Evolutionary conservation across 1,140 invertebrate genomes (phyloP).

Genomic region (Trachymyrmex cornetzi): DNA sequence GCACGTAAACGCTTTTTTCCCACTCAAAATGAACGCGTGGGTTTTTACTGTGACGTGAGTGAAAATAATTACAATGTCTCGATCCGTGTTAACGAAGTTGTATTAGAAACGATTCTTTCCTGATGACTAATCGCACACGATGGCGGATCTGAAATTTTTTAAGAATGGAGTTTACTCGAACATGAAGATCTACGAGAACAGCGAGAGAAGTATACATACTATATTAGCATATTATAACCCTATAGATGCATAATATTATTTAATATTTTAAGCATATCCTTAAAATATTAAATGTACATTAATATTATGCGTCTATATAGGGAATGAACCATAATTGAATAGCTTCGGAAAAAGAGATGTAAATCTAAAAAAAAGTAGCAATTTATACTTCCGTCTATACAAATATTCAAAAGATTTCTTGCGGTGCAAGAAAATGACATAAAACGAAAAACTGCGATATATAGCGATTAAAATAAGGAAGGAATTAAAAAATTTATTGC

Average conservation of each 20-base stretch:
- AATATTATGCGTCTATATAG: too few species aligned
- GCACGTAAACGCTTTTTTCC: background rate
- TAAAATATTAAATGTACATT: too few species aligned
- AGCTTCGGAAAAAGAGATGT: background rate
- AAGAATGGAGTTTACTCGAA: background rate
- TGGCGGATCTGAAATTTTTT: background rate
- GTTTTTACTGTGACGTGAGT: slow-evolving; percentile 2
- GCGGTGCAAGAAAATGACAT: too few species aligned
- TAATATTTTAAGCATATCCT: too few species aligned
- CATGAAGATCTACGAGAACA: background rate
- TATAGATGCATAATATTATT: too few species aligned
- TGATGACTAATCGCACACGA: too few species aligned
- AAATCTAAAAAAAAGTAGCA: background rate
- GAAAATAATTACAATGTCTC: slow-evolving; percentile 12
- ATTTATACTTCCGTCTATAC: background rate
- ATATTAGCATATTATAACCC: background rate
- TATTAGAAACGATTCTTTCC: background rate
- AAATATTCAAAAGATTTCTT: background rate
- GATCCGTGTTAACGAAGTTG: background rate
- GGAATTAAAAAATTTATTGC: background rate
- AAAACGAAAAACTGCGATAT: background rate
- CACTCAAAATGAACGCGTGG: background rate
- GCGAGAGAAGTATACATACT: background rate
- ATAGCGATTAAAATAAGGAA: background rate
- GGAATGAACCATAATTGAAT: background rate